These are phyloP conservation scores for Stictonetta naevosa DNA, from an alignment of 2,113 vertebrate genomes.

Conservation along the genomic window DNA sequence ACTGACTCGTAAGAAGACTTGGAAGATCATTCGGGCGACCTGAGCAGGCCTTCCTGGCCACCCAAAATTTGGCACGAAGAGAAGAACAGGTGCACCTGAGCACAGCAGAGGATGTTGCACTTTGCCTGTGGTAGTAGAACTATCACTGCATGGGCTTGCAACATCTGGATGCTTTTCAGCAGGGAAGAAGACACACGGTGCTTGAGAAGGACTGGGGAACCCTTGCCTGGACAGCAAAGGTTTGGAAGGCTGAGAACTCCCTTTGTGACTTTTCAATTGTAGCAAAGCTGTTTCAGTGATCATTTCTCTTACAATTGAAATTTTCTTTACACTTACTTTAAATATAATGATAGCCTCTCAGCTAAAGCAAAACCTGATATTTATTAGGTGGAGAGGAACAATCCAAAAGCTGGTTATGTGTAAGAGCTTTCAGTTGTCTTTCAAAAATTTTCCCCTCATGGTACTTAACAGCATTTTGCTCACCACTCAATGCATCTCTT, in stretches of 20 bases:
- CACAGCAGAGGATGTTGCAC: not conserved
- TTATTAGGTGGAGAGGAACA: not conserved
- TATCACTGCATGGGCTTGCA: not conserved
- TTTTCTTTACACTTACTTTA: not conserved
- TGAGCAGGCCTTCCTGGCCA: not conserved
- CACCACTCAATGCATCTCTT: not conserved
- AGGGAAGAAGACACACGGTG: not conserved
- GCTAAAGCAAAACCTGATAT: not conserved
- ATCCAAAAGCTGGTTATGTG: not conserved
- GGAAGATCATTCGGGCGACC: not conserved
- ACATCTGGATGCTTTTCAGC: not conserved
- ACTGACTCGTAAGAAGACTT: not conserved
- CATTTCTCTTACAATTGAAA: not conserved
- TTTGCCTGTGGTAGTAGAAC: not conserved
- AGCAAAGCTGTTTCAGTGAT: not conserved
- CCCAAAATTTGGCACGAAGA: constrained; percentile 22
- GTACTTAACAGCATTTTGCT: not conserved
- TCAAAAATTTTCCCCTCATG: not conserved
- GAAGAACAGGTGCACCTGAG: constrained; percentile 12
- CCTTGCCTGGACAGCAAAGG: not conserved
- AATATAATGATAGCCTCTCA: not conserved
- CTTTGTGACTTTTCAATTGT: not conserved
- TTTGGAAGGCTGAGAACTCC: not conserved
- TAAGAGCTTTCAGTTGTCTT: not conserved
- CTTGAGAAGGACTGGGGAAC: not conserved